Percentiles rank a stretch among this genome's conserved stretches.
Conservation (phyloP, 2,888 invertebrate species). For the Luperina testacea region DNA sequence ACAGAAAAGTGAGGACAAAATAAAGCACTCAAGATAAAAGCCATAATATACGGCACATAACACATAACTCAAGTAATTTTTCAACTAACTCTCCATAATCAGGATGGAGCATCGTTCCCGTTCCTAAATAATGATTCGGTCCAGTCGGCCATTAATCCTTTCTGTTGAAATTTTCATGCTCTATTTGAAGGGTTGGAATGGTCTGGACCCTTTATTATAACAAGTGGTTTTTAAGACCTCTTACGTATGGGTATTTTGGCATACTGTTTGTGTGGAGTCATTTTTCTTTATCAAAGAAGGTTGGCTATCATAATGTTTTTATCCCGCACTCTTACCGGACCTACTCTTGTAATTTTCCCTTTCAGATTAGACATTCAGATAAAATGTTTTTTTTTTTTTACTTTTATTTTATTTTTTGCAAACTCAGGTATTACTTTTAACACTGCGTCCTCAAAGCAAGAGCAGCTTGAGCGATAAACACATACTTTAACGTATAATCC, state of each 20-base stretch:
- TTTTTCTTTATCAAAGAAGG: slow-evolving; percentile 28
- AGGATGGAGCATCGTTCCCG: slow-evolving; percentile 51
- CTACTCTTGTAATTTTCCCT: not conserved
- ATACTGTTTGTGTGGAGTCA: slow-evolving; percentile 33
- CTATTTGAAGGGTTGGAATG: slow-evolving; percentile 77
- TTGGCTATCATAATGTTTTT: not conserved
- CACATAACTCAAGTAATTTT: slow-evolving; percentile 69
- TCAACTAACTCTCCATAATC: slow-evolving; percentile 66
- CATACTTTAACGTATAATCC: slow-evolving; percentile 54
- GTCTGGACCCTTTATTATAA: slow-evolving; percentile 70
- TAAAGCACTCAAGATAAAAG: slow-evolving; percentile 60
- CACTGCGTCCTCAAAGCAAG: slow-evolving; percentile 43
- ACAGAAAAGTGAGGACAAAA: slow-evolving; percentile 47
- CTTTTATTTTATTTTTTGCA: not conserved
- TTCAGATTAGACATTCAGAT: not conserved
- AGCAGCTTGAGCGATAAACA: slow-evolving; percentile 53
- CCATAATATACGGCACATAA: slow-evolving; percentile 52
- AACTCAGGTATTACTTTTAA: slow-evolving; percentile 39
- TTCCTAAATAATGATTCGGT: slow-evolving; percentile 75
- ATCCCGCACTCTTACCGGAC: not conserved
- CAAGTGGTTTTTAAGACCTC: slow-evolving; percentile 61
- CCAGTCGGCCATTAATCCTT: slow-evolving; percentile 74
- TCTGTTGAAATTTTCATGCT: slow-evolving; percentile 78
- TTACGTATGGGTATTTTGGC: slow-evolving; percentile 47
- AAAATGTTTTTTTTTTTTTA: slow-evolving; percentile 1